Base-by-base conservation (phyloP, 2,888 invertebrate species). In the Gryllus longicercus region DNA sequence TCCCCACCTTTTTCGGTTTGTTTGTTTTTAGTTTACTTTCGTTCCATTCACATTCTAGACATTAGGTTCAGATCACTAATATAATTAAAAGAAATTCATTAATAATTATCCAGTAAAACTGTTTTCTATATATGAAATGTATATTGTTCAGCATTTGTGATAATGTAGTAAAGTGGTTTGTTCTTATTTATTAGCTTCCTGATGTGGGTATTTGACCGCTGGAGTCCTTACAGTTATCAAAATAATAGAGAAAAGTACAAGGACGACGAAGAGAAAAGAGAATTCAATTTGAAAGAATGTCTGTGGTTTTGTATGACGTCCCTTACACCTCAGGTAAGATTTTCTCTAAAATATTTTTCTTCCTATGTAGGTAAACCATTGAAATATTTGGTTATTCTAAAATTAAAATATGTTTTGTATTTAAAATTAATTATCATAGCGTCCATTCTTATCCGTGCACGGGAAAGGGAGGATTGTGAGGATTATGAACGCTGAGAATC, bases 301-400 rank as follows among this genome's bases (percentile, higher is more conserved):
- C 90, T 99, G 0, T 99, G 98, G 98, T 99, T 99, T 87, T 98
- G 98, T 85, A 97, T 99, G 97, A 98, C 98, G 75, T 98, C 98
- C 63, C 88, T 99, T 23, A 99, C 98, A 0, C 99, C 99, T 0
- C 93, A 93, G 89, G 91, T 89, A 81, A 81, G 23, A 38, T 38
- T 38, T 5, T 8, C 8, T 5, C 5, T 38, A 38, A 38, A 38
- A 1, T 1, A 38, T 8, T 38, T n/a, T 74, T 74, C 21, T 74
- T n/a, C n/a, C 74, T 74, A 10, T 21, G 74, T 74, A n/a, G 74
- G 74, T 10, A 8, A 1, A n/a, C n/a, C 74, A n/a, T 74, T 74
- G n/a, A 74, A 74, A 10, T 74, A 1, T 74, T 38, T 5, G 8
- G 8, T 38, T 38, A 8, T 38, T 8, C 21, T 5, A 38, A 38